Evolutionary conservation across 2,888 invertebrate genomes (phyloP).

Genomic region (Lasius platythorax): DNA sequence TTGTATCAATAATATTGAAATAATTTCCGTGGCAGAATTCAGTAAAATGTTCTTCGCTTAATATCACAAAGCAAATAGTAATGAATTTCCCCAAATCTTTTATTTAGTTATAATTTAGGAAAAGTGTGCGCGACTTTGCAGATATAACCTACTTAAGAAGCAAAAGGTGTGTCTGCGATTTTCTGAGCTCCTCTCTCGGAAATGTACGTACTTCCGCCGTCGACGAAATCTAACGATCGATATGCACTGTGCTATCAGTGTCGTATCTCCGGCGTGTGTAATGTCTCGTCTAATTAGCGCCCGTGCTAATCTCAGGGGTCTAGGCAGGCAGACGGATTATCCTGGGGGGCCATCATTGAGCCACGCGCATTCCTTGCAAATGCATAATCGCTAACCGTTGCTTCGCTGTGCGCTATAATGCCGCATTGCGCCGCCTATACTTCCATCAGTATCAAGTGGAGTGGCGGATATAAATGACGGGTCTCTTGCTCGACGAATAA

Average conservation of each 20-base stretch:
- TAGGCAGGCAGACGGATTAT: constrained; percentile 56
- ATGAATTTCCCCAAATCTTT: not conserved
- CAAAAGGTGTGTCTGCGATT: constrained; percentile 13
- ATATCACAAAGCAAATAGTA: not conserved
- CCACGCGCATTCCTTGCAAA: constrained; percentile 50
- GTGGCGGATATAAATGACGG: constrained; percentile 54
- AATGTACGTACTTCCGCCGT: not conserved
- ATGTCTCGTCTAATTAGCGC: constrained; percentile 63
- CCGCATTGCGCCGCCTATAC: constrained; percentile 39
- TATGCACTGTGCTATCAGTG: constrained; percentile 40
- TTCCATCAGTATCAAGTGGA: constrained; percentile 44
- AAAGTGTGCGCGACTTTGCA: not conserved
- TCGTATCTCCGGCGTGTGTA: constrained; percentile 56
- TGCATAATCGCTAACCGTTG: constrained; percentile 45
- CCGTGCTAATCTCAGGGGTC: constrained; percentile 53
- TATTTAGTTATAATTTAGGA: not conserved
- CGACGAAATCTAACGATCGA: constrained; percentile 36
- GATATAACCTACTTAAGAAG: not conserved
- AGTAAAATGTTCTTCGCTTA: not conserved
- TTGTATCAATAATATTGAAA: not conserved
- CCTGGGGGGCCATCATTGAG: constrained; percentile 52
- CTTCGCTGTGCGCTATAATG: constrained; percentile 1
- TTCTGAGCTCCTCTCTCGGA: not conserved
- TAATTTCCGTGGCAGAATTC: not conserved
- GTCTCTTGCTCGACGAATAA: constrained; percentile 49